phyloP scores from a whole-genome alignment of 1,140 invertebrate species.

The Drosophila pectinifera region DNA sequence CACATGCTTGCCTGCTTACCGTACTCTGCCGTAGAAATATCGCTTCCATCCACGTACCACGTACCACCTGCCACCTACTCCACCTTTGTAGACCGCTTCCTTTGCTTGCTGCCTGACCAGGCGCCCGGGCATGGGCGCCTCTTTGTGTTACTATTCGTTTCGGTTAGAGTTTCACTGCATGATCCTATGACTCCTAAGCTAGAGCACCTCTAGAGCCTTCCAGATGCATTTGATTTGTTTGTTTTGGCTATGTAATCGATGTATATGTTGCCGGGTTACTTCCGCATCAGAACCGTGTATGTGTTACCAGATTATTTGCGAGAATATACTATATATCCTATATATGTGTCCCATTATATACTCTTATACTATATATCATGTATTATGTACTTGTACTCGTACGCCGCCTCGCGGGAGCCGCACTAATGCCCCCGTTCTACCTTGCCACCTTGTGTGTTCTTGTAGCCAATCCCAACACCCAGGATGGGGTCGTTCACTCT shows the following conservation, averaged over 20 bases:
- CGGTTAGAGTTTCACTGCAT: constrained; percentile 18
- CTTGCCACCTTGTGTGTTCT: constrained; percentile 42
- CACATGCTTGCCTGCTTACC: constrained; percentile 1
- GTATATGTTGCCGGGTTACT: constrained; percentile 22
- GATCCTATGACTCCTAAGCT: constrained; percentile 8
- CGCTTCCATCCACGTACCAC: constrained; percentile 2
- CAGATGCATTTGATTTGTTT: neutral
- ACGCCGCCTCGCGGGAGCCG: constrained; percentile 7
- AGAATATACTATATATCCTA: constrained; percentile 50
- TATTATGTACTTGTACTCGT: neutral
- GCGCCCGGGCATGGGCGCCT: too few species aligned
- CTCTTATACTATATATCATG: constrained; percentile 55
- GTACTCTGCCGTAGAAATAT: neutral
- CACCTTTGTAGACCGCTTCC: constrained; percentile 26
- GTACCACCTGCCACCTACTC: neutral
- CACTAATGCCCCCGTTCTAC: constrained; percentile 12
- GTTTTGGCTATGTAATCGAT: constrained; percentile 17
- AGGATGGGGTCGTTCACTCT: constrained; percentile 88
- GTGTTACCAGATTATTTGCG: constrained; percentile 38
- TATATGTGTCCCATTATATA: constrained; percentile 58
- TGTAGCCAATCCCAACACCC: constrained; percentile 85
- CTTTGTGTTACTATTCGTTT: constrained; percentile 4
- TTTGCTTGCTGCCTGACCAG: constrained; percentile 16
- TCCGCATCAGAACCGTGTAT: constrained; percentile 12
- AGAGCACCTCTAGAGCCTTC: neutral